Base-by-base conservation (phyloP, 2,797 vertebrate species). In the Trichosurus vulpecula region DNA sequence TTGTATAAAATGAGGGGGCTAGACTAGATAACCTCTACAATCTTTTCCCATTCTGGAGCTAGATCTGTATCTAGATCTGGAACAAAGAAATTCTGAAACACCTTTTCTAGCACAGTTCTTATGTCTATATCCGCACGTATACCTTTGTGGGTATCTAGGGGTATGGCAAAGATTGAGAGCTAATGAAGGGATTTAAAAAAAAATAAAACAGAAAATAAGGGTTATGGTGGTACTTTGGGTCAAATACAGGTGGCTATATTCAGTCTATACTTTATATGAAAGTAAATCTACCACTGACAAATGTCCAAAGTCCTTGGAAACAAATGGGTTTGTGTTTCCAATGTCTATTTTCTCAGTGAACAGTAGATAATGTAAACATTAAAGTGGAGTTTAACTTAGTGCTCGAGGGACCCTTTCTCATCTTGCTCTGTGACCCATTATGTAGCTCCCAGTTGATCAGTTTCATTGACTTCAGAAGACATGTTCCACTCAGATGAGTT, bases 101-200 rank as follows among this genome's bases (percentile, higher is more conserved):
- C 51, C 30, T 87, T 51, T 51, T 9, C 74, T 51, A 91, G 27
- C 10, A 91, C 47, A 31, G 19, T 47, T 54, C 11, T 11, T 1
- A 13, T 52, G n/a, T 5, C 4, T 29, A 29, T 25, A 3, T 94
- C 41, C 93, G 27, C 53, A 52, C 31, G 90, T 10, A 52, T 54
- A n/a, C 52, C 41, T 31, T 92, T 90, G 4, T 31, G 74, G 19
- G 0, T 93, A 93, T 94, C 12, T 52, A 14, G 55, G 31, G 35
- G 0, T n/a, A 87, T 96, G 95, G 90, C 91, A 56, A 93, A n/a
- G n/a, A 53, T 93, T 94, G 27, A 87, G 74, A 87, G 22, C 16
- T 93, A 92, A 54, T n/a, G 57, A 51, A 54, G 54, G 54, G 52
- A 90, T 1, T 56, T 54, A 2, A 19, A 54, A 52, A 54, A 4